Evolutionary conservation across 2,888 invertebrate species (phyloP).

Genomic region (Emesis furor): DNA sequence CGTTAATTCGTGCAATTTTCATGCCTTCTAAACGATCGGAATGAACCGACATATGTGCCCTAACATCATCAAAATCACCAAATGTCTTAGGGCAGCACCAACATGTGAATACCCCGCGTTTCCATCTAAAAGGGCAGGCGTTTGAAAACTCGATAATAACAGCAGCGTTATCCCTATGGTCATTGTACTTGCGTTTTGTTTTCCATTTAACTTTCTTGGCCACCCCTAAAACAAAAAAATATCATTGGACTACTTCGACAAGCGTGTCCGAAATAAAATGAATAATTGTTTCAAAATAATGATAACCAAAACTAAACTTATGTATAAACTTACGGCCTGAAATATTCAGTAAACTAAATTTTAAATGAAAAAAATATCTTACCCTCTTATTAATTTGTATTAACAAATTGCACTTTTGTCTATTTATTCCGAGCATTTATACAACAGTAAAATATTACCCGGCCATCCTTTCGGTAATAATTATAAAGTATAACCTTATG

Average conservation of each 20-base stretch:
- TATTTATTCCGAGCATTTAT: no score
- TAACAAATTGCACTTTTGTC: no score
- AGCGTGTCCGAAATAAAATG: no score
- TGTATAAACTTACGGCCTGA: no score
- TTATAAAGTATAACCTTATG: no score
- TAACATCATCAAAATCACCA: conserved; percentile 83
- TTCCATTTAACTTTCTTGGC: conserved; percentile 82
- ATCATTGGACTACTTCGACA: not conserved
- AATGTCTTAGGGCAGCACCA: conserved; percentile 84
- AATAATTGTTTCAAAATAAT: no score
- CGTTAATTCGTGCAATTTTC: conserved; percentile 78
- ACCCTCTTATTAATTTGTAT: no score
- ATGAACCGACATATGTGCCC: conserved; percentile 81
- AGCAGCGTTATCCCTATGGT: conserved; percentile 88
- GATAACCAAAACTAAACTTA: no score
- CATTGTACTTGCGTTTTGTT: conserved; percentile 85
- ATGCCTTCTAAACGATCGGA: conserved; percentile 82
- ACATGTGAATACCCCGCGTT: conserved; percentile 84
- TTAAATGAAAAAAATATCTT: no score
- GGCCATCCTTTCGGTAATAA: no score
- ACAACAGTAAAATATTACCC: no score
- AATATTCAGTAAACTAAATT: no score
- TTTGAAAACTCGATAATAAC: conserved; percentile 86
- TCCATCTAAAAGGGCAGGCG: conserved; percentile 87
- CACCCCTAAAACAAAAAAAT: not conserved